These are phyloP conservation scores for Vimba vimba DNA, from an alignment of 2,113 vertebrate genomes.

Conservation along the genomic window DNA sequence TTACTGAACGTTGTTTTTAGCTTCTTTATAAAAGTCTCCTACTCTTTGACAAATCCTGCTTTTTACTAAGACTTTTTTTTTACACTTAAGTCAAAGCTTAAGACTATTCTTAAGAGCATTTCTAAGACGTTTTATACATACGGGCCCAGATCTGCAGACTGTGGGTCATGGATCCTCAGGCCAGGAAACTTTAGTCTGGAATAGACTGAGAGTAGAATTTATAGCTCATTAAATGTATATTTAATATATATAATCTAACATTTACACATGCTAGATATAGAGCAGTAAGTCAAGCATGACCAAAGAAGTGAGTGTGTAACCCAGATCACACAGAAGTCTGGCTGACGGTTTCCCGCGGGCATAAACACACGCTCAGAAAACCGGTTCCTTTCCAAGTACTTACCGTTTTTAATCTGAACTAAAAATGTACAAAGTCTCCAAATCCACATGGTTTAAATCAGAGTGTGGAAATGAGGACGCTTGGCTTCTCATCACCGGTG, in stretches of 20 bases:
- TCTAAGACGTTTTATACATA: too few relatives aligned
- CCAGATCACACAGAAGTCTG: not conserved
- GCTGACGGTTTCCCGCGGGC: not conserved
- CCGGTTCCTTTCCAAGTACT: not conserved
- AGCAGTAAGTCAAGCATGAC: not conserved
- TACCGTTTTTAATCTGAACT: slow-evolving; percentile 30
- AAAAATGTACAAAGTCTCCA: slow-evolving; percentile 46
- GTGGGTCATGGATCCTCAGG: too few relatives aligned
- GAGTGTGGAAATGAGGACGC: slow-evolving; percentile 42
- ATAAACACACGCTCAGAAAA: not conserved
- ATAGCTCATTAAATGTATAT: not conserved
- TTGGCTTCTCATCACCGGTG: slow-evolving; percentile 45
- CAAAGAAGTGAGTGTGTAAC: not conserved
- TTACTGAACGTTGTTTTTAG: too few relatives aligned
- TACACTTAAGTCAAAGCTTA: too few relatives aligned
- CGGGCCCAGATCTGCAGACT: too few relatives aligned
- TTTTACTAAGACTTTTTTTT: too few relatives aligned
- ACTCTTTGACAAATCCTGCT: too few relatives aligned
- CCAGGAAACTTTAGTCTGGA: not conserved
- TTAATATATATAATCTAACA: too few relatives aligned
- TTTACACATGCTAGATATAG: not conserved
- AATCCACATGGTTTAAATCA: slow-evolving; percentile 45
- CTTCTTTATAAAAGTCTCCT: too few relatives aligned
- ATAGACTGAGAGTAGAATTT: not conserved
- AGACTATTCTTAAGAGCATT: too few relatives aligned